Conservation (phyloP, 2,113 vertebrate genomes). For the Canis aureus region DNA sequence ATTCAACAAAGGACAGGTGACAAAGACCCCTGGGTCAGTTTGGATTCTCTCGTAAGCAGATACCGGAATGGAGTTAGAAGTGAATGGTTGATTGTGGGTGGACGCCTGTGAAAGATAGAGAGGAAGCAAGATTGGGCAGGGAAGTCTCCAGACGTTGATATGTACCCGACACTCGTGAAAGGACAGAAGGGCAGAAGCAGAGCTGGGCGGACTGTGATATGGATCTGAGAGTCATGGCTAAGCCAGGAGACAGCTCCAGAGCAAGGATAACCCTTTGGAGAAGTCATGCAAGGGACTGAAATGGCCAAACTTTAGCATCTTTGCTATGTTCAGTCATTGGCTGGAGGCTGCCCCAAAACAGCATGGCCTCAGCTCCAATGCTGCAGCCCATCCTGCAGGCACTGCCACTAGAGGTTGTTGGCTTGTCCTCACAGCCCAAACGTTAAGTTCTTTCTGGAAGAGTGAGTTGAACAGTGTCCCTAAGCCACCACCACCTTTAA, state of each 20-base stretch:
- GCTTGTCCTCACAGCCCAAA: slow-evolving; percentile 2
- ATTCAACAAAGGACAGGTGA: neutral
- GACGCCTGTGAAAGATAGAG: neutral
- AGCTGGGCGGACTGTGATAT: neutral
- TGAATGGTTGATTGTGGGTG: neutral
- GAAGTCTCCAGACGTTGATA: neutral
- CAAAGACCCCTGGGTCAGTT: neutral
- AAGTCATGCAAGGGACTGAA: neutral
- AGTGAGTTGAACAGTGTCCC: neutral
- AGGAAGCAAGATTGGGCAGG: neutral
- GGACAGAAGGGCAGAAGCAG: neutral
- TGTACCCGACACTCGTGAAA: neutral
- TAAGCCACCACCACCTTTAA: neutral
- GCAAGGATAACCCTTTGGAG: neutral
- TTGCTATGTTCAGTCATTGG: neutral
- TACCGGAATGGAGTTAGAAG: neutral
- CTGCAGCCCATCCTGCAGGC: neutral
- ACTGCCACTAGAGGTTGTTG: neutral
- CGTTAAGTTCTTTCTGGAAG: neutral
- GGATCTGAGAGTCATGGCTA: neutral
- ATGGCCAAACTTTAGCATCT: neutral
- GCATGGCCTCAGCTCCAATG: neutral
- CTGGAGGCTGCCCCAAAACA: neutral
- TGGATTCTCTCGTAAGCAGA: neutral
- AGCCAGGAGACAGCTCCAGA: neutral